Evolutionary conservation across 2,113 vertebrate species (phyloP).

Genomic region (Caretta caretta): DNA sequence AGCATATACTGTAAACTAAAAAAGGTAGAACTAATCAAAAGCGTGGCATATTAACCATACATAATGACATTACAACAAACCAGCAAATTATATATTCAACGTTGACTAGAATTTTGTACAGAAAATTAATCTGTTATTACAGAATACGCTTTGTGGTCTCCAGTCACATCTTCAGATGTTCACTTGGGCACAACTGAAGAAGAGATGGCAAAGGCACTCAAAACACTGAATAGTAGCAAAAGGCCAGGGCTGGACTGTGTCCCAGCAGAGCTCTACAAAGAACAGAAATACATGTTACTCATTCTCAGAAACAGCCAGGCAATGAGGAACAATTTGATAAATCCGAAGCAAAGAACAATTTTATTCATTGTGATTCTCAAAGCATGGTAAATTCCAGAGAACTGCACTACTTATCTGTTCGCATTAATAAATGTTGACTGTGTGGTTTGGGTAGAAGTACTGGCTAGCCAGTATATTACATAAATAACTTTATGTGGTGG

Average conservation of each 20-base stretch:
- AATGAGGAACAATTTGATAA: not conserved
- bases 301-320: not conserved
- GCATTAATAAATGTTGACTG: no score
- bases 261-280: constrained; percentile 60
- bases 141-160: not conserved
- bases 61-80: constrained; percentile 10
- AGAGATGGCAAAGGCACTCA: constrained; percentile 57
- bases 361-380: not conserved
- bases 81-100: not conserved
- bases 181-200: constrained; percentile 49
- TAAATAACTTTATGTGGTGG: not conserved
- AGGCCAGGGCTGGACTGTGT: constrained; percentile 24
- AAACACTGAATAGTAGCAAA: constrained; percentile 62
- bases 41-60: constrained; percentile 37
- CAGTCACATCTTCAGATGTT: constrained; percentile 32
- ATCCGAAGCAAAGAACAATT: not conserved
- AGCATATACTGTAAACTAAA: constrained; percentile 52
- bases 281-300: not conserved
- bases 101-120: constrained; percentile 13
- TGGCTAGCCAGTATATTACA: not conserved
- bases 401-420: not conserved
- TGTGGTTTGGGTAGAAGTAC: no score
- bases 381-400: not conserved
- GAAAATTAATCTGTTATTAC: constrained; percentile 28
- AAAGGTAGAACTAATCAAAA: constrained; percentile 25